Base-by-base conservation (phyloP, 2,113 vertebrate genomes). In the Tetrao urogallus region DNA sequence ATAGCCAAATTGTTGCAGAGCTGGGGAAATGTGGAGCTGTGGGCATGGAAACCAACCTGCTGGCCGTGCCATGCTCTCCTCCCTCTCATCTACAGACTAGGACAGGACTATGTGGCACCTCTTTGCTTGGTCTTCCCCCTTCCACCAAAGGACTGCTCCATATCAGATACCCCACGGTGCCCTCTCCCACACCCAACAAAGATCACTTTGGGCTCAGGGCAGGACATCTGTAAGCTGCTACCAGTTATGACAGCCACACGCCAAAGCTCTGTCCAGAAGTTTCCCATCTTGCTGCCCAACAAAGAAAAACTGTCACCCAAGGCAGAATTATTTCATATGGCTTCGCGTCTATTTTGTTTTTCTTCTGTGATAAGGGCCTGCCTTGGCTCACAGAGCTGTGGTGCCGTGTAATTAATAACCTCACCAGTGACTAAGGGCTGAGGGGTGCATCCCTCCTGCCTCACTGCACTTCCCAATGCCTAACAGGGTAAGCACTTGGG, bases 301-400 rank as follows among this genome's bases (percentile, higher is more conserved):
- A 2, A 17, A 30, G n/a, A 83, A 82, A 54, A 90, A 71, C 69
- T 28, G 36, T 64, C 85, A 85, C 87, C 63, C 2, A 0, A 72
- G 28, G 56, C 78, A 93, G 84, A 64, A 80, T 89, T 76, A 52
- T 66, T 83, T 71, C n/a, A 19, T n/a, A 56, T 0, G 1, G 60
- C 83, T 90, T 89, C 36, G 9, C 47, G 82, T 83, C 2, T 52
- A 72, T 82, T 80, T 74, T 85, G 56, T 80, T 93, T 89, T 60
- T 72, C 50, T 47, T 34, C n/a, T 56, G 36, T 54, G 32, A 36
- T 28, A 47, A 45, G 67, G 61, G 72, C 58, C 87, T 6, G 63
- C 42, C 50, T 81, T 17, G 58, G 43, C 61, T 57, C n/a, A 47
- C 74, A 54, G n/a, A 76, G 40, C 61, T 6, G 1, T 13, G 19